Evolutionary conservation across 2,888 invertebrate species (phyloP).

Genomic region (Trichogramma evanescens): DNA sequence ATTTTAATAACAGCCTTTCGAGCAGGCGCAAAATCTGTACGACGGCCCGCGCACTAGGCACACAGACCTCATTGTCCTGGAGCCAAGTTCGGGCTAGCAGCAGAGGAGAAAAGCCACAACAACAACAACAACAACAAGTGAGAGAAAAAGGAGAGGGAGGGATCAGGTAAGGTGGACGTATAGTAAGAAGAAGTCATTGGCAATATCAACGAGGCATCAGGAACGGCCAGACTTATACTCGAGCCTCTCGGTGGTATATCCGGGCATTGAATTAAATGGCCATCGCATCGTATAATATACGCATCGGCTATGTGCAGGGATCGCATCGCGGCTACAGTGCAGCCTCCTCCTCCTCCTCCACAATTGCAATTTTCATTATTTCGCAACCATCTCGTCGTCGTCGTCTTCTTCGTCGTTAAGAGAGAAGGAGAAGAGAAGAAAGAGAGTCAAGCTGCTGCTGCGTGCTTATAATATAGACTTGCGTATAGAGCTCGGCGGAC

Average conservation of each 20-base stretch:
- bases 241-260: slow-evolving; percentile 30
- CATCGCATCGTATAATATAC: no score
- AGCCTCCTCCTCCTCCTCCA: slow-evolving; percentile 3
- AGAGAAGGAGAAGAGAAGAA: no score
- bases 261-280: slow-evolving; percentile 38
- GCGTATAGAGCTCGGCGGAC: background rate
- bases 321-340: slow-evolving; percentile 6
- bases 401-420: background rate
- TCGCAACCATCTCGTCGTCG: background rate
- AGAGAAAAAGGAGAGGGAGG: background rate
- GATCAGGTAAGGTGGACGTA: background rate
- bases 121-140: slow-evolving; percentile 3
- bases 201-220: slow-evolving; percentile 17
- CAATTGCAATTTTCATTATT: background rate
- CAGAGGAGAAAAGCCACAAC: slow-evolving; percentile 1
- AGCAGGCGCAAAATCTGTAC: no score
- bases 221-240: slow-evolving; percentile 11
- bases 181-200: slow-evolving; percentile 1
- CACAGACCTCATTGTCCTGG: no score
- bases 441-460: no score
- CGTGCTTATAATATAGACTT: no score
- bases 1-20: no score
- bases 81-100: background rate
- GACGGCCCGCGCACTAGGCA: no score
- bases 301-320: no score